Evolutionary conservation across 2,888 invertebrate genomes (phyloP).

Genomic region (Drosophila vallismaia): DNA sequence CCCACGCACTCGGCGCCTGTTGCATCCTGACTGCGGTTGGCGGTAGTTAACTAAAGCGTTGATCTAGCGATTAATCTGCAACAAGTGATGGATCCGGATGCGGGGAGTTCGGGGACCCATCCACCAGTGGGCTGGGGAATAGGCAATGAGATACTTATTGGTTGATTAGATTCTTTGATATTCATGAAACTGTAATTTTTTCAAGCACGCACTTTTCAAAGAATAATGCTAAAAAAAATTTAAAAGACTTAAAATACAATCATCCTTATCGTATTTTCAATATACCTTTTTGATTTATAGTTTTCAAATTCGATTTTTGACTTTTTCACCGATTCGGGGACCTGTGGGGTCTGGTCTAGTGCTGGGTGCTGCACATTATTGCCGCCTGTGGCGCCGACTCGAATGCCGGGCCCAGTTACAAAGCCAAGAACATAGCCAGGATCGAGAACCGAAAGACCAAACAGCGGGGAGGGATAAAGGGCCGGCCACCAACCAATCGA

Average conservation of each 20-base stretch:
- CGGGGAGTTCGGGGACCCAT: slow-evolving; percentile 7
- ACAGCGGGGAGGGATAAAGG: slow-evolving; percentile 26
- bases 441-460: slow-evolving; percentile 33
- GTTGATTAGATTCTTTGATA: no score
- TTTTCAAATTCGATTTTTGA: slow-evolving; percentile 64
- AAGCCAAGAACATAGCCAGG: slow-evolving; percentile 4
- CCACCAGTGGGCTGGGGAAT: neutral
- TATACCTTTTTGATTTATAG: slow-evolving; percentile 35
- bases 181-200: neutral
- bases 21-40: slow-evolving; percentile 29
- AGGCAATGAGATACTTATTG: neutral
- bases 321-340: neutral
- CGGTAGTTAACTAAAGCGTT: slow-evolving; percentile 72
- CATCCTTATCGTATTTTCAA: neutral
- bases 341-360: slow-evolving; percentile 29
- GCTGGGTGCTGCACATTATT: slow-evolving; percentile 51
- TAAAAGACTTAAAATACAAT: no score
- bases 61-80: slow-evolving; percentile 75
- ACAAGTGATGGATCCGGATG: slow-evolving; percentile 56
- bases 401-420: slow-evolving; percentile 42
- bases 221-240: no score
- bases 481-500: slow-evolving; percentile 62
- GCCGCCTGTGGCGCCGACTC: slow-evolving; percentile 68
- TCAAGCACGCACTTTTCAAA: neutral
- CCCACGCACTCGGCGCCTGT: slow-evolving; percentile 60